phyloP scores from a whole-genome alignment of 2,797 vertebrate genomes.

The Myiotriccus ornatus region DNA sequence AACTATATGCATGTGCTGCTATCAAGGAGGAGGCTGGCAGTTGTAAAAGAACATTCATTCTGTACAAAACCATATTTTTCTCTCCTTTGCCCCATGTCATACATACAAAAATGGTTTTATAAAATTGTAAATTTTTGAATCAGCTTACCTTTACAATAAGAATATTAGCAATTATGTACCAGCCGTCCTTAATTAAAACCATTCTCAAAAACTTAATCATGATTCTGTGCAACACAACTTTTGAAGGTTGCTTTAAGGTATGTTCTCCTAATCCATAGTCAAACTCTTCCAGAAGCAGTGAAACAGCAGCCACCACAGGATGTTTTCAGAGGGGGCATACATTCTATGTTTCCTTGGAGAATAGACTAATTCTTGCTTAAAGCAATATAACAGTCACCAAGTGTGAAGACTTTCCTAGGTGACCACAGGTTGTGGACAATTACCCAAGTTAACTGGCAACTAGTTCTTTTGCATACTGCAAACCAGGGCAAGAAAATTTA shows the following conservation, averaged over 20 bases:
- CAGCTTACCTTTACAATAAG: not conserved
- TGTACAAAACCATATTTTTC: not conserved
- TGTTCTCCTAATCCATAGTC: fast-evolving
- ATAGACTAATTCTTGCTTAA: not conserved
- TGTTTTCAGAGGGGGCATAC: not conserved
- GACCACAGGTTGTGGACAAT: not conserved
- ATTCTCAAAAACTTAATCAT: not conserved
- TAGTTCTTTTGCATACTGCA: not conserved
- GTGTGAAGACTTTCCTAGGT: not conserved
- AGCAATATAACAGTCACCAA: not conserved
- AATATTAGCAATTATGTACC: not conserved
- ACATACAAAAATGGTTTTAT: not conserved
- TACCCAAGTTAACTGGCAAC: not conserved
- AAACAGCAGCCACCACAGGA: not conserved
- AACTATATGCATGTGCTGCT: not conserved
- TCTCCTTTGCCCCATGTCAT: not conserved
- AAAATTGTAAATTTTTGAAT: not conserved
- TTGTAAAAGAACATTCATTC: not conserved
- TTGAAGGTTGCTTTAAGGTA: not conserved
- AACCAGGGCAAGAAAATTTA: not conserved
- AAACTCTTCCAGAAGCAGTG: not conserved
- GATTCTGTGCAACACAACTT: not conserved
- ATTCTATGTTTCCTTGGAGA: not conserved
- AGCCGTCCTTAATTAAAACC: not conserved
- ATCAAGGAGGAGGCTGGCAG: not conserved